Evolutionary conservation across 2,797 vertebrate species (phyloP), one percentile per base, ranked within the genome.

Genomic region (Merluccius polli): DNA sequence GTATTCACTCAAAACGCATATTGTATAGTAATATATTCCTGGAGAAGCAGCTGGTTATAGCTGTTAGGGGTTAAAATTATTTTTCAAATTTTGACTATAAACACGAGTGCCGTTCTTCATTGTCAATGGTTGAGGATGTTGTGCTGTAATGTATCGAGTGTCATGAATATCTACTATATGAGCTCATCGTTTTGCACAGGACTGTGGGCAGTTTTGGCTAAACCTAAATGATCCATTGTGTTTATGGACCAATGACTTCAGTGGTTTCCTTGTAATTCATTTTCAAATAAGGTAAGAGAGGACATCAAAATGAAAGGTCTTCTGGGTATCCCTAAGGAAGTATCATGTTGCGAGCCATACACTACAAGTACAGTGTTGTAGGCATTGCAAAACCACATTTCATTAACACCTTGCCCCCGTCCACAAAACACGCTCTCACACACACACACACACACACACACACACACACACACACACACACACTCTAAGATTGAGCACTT

Each of bases 341-440:
- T 82, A 87, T 91, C 86, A 84, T 82, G 78, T 89, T 83, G 79
- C 78, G 84, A 87, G 84, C 89, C 87, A 82, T 88, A 87, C 78
- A 68, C 75, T 32, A 79, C 82, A 85, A 86, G 80, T 73, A 75
- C 74, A 70, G 32, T 30, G 80, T 85, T 85, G 82, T 80, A 79
- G 52, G 12, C 79, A 85, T 81, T 59, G 52, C 52, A 59, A 59
- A 84, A 81, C 87, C 87, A 86, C 85, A 77, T 87, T 78, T 89
- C 81, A 87, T 90, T 89, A 90, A 71, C 77, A 79, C 69, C 74
- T 74, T 52, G 18, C 76, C 72, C 78, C 74, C 74, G 59, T 70
- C 73, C 72, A 18, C 75, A 52, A 21, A 52, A 52, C 52, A 8
- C 41, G 0, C 41, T 15, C 15, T 2, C 84, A 67, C 59, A 24